phyloP scores from a whole-genome alignment of 1,140 invertebrate species.

The Leptinotarsa defecta region DNA sequence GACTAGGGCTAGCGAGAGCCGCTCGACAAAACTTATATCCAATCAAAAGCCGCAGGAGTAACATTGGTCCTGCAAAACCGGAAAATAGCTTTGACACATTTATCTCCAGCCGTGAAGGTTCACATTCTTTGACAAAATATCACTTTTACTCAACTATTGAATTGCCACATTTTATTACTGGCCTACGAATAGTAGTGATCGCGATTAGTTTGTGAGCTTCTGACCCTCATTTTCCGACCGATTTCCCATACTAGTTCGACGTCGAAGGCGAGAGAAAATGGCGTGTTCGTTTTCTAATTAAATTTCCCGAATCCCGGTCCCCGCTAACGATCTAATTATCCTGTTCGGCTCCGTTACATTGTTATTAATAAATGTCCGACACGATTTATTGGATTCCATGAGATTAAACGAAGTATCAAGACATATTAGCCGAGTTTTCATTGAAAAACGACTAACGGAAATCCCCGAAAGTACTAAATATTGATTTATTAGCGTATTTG shows the following conservation, averaged over 20 bases:
- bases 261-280: not conserved
- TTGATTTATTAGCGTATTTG: too few relatives aligned
- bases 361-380: conserved; percentile 18
- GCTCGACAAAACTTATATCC: not conserved
- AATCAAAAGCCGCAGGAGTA: not conserved
- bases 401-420: not conserved
- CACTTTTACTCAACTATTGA: too few relatives aligned
- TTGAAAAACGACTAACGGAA: too few relatives aligned
- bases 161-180: too few relatives aligned
- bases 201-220: not conserved
- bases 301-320: conserved; percentile 13
- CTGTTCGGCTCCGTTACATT: conserved; percentile 16
- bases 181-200: too few relatives aligned
- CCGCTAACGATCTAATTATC: conserved; percentile 16
- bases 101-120: too few relatives aligned
- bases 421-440: not conserved
- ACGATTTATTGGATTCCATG: not conserved
- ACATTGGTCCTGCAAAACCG: not conserved
- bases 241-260: conserved; percentile 10
- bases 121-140: too few relatives aligned
- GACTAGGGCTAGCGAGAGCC: not conserved
- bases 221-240: conserved; percentile 17
- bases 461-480: too few relatives aligned
- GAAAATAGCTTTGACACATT: too few relatives aligned
- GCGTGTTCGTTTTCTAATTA: conserved; percentile 21